Evolutionary conservation across 2,888 invertebrate genomes (phyloP), one percentile per base, ranked within the genome.

Genomic region (Cecidostiba fungosa): DNA sequence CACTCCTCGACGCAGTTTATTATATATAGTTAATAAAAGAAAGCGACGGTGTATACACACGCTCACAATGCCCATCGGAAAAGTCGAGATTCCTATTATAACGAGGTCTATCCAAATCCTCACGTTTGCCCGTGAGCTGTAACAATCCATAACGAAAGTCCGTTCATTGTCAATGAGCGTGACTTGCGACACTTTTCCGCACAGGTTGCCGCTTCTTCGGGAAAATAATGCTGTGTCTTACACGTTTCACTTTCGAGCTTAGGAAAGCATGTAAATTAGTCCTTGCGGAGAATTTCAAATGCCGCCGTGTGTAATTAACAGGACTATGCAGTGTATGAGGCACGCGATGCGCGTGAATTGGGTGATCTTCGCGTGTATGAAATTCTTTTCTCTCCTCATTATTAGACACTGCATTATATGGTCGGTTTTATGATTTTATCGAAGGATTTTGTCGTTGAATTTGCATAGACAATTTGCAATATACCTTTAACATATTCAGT

Each of bases 161-260:
- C 36, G 26, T n/a, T 50, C 77, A 39, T 43, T 43, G 70, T 72
- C 77, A 47, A 83, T 77, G 77, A 83, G 70, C 83, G 83, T 77
- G 83, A 83, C 77, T 83, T 77, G 72, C 43, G 83, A 83, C 72
- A 83, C 82, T 83, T 77, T 83, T 83, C 43, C 72, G n/a, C n/a
- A 69, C 29, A 50, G 43, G 74, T 59, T 62, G 43, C 2, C 14
- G 43, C 43, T 73, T 77, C 39, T 47, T 73, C 14, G 47, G 66
- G 26, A 29, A 29, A 66, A 66, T 66, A 26, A 66, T 26, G 29
- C 2, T 12, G 66, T 29, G 43, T 23, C 23, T 23, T 8, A 12
- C 39, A 4, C 50, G 39, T 66, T 84, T 79, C 73, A 73, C 84
- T 78, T 73, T 73, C 62, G 73, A 73, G 78, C 62, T 66, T 72